Evolutionary conservation across 2,888 invertebrate genomes (phyloP).

Genomic region (Euplexia lucipara): DNA sequence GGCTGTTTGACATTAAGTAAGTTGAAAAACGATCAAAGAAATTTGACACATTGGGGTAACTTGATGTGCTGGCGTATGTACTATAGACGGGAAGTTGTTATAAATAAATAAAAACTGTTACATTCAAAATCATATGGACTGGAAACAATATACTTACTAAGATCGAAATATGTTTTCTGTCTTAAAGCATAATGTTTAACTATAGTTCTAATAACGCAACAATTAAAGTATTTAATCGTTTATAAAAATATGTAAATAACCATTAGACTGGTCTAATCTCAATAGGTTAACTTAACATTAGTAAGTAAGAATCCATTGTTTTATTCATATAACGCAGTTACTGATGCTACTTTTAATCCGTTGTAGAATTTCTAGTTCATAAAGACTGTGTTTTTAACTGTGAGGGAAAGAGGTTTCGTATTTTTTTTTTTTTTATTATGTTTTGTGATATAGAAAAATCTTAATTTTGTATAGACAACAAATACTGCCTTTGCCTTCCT

Average conservation of each 20-base stretch:
- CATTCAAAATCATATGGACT: constrained; percentile 40
- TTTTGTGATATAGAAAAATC: constrained; percentile 54
- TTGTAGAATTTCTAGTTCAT: constrained; percentile 59
- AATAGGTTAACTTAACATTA: constrained; percentile 43
- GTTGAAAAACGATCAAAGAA: too few species aligned
- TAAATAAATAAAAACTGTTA: constrained; percentile 1
- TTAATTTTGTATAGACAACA: constrained; percentile 28
- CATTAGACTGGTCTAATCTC: constrained; percentile 66
- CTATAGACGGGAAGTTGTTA: too few species aligned
- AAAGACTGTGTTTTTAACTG: constrained; percentile 69
- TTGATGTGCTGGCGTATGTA: too few species aligned
- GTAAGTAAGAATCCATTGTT: constrained; percentile 31
- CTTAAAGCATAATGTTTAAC: constrained; percentile 70
- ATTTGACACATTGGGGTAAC: too few species aligned
- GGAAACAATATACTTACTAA: constrained; percentile 77
- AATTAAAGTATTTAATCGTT: constrained; percentile 69
- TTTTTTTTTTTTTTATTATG: constrained; percentile 50
- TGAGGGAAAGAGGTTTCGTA: neutral
- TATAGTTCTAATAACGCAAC: constrained; percentile 76
- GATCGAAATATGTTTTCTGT: constrained; percentile 68
- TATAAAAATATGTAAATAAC: constrained; percentile 70
- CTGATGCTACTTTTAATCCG: constrained; percentile 23
- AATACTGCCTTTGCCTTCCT: constrained; percentile 22
- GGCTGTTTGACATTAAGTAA: too few species aligned
- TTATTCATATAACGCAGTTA: constrained; percentile 42